Evolutionary conservation across 2,797 vertebrate genomes (phyloP), one percentile per base, ranked within the genome.

Genomic region (Acanthopagrus latus): DNA sequence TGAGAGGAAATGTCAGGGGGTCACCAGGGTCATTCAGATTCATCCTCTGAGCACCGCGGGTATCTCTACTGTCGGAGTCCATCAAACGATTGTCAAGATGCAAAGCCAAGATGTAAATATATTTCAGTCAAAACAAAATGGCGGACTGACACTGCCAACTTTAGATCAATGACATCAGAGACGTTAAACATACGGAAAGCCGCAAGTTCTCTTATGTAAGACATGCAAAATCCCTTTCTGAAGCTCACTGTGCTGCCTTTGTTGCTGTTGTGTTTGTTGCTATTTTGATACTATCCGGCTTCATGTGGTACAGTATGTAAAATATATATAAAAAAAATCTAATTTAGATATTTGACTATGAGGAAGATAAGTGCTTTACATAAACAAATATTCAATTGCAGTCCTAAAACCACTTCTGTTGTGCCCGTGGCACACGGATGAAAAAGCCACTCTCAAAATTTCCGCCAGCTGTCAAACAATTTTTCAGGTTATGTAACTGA

Each of bases 401-500:
- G 63, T 21, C 38, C 23, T 7, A 41, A 14, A 12, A 41, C 14
- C 5, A n/a, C 55, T 63, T 82, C 17, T 62, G n/a, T 52, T 41
- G n/a, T n/a, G 41, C 66, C 63, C 21, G 55, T 44, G 66, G 25
- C 63, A 64, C 38, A 54, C 14, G 9, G 41, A 76, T 47, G 56
- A 3, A 27, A 58, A 65, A 11, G 9, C 33, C 74, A 21, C 29
- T 47, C 63, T 48, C 13, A 21, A 64, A 67, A 27, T 21, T 44
- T 59, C 20, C 51, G 50, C 48, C 59, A 16, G 55, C 64, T 75
- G 59, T 79, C 79, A 80, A 80, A 81, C 52, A 67, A 18, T 58
- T 56, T 55, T 44, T 27, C 29, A 1, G 54, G 63, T 91, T 89
- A 79, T 64, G 23, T 83, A 88, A 89, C 67, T 14, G 80, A 74